phyloP scores from a whole-genome alignment of 2,113 vertebrate species.

The Oenanthe oenanthe region DNA sequence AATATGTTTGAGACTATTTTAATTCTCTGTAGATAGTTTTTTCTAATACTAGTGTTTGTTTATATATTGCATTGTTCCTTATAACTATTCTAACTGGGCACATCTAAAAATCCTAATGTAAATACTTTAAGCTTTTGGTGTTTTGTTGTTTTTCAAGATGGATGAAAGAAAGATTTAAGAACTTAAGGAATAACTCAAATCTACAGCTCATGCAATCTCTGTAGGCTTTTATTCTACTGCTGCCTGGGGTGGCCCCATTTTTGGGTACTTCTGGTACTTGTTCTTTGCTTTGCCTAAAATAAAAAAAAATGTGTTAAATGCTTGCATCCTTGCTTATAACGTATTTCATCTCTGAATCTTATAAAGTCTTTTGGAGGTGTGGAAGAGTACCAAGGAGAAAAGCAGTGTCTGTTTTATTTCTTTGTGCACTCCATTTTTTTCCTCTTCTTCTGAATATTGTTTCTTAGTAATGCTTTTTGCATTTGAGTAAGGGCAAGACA shows the following conservation, averaged over 20 bases:
- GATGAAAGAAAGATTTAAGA: neutral
- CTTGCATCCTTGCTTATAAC: neutral
- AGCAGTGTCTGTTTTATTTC: neutral
- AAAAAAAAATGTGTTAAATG: neutral
- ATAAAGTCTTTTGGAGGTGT: neutral
- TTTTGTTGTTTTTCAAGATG: neutral
- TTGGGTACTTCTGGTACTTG: neutral
- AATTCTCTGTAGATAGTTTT: neutral
- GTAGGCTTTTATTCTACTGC: neutral
- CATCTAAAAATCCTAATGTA: neutral
- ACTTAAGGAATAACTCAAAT: neutral
- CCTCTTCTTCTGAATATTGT: neutral
- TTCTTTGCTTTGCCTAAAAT: neutral
- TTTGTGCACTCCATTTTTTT: neutral
- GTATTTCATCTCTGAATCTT: neutral
- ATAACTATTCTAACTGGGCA: neutral
- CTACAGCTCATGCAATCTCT: neutral
- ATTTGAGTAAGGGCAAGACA: neutral
- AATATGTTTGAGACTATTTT: neutral
- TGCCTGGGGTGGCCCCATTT: neutral
- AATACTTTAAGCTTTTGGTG: neutral
- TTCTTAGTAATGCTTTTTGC: neutral
- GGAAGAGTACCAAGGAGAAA: neutral
- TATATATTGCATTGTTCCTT: neutral
- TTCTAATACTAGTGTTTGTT: neutral